Base-by-base conservation (phyloP, 92 coral and sea anemone species). In the Bergia puertoricense region DNA sequence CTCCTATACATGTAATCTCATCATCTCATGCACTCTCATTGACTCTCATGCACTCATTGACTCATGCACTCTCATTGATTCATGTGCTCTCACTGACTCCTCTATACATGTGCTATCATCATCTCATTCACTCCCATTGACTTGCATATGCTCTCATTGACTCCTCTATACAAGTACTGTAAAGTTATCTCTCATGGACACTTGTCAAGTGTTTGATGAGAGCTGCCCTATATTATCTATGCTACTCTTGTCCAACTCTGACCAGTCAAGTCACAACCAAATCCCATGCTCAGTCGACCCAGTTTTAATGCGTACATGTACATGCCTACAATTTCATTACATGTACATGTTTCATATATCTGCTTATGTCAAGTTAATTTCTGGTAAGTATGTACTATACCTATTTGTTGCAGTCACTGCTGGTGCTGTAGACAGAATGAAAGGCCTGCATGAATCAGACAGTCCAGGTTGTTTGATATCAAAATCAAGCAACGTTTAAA, bases 401-500 rank as follows among this genome's bases (percentile, higher is more conserved):
- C 2, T 2, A 23, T 74, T 3, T 46, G 22, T 54, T 50, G 42
- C 40, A 48, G 65, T n/a, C 54, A 7, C 9, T 46, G 41, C 4
- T 22, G 65, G 5, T 46, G 65, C 18, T 79, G 41, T 46, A 54
- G 82, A 36, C 16, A 48, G 65, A 79, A 46, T 54, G 65, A 79
- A 36, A 50, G 38, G 50, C 36, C 30, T 41, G 76, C 73, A 43
- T 83, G 65, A 83, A 23, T 7, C 40, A 68, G 42, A 51, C 77
- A 83, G 42, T 51, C 51, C 77, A 18, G 30, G 86, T 71, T 82
- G 77, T 37, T 83, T 83, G 77, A 43, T 46, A 36, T 45, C 54
- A 42, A 42, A 30, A 46, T 43, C 72, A 72, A 66, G 40, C 74
- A 76, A 88, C 76, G 40, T 22, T 77, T 40, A 36, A 39, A n/a